Base-by-base conservation (phyloP, 2,797 vertebrate genomes). In the Etheostoma nigrum region DNA sequence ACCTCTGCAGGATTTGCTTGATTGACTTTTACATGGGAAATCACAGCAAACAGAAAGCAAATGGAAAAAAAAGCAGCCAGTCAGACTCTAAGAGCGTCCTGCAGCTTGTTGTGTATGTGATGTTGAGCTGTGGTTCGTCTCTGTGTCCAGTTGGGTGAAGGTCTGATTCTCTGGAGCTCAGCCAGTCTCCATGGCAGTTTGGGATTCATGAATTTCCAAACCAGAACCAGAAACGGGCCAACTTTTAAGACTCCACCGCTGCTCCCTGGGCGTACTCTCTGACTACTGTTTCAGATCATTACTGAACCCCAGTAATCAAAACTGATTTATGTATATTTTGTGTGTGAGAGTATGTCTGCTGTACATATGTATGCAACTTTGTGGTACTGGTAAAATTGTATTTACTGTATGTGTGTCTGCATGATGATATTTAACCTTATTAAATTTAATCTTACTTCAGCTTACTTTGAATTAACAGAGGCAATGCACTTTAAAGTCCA, bases 241-340 rank as follows among this genome's bases (percentile, higher is more conserved):
- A 77, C 60, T 73, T 88, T 86, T 88, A 72, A 87, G 79, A 74
- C 86, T 86, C 79, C 72, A 64, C 66, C 55, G 33, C 70, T 64
- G 77, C 85, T 92, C 76, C 82, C 89, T 55, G 69, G 68, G 76
- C 76, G 40, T 72, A 78, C 75, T 85, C 83, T 67, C 74, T 19
- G 79, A 89, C 90, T 78, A 71, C 92, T 91, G 93, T 90, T 93
- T 93, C 89, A 92, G 88, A 93, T 92, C 92, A 93, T 87, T 88
- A 83, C 79, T 0, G 9, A 83, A 73, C 15, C 76, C 36, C 82
- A 60, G 66, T 93, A 93, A 93, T 92, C 90, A 92, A 66, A 92
- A 86, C 72, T 90, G 92, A 93, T 82, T 90, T 78, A 86, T 88
- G 85, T 84, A 83, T 85, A 78, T 82, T 88, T 66, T 82, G 59